Percentiles rank a stretch among this genome's conserved stretches.
Evolutionary conservation across 2,797 vertebrate species (phyloP).

Genomic region (Danio tinwini): DNA sequence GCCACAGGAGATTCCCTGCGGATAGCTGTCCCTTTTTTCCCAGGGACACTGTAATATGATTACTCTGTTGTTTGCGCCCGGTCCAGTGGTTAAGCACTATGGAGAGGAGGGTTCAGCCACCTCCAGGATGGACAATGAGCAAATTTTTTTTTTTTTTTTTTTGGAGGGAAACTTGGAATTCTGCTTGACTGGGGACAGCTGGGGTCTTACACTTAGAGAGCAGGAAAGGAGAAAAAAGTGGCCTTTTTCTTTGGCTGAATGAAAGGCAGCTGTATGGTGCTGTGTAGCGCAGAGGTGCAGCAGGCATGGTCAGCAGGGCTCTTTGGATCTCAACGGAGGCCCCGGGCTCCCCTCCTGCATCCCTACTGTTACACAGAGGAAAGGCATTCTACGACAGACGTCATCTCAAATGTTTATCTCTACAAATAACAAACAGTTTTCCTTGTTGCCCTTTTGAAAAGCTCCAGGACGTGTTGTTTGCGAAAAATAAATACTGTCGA

Average conservation of each 20-base stretch:
- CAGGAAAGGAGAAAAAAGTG: constrained; percentile 56
- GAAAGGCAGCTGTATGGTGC: constrained; percentile 68
- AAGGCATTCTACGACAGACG: constrained; percentile 43
- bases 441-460: constrained; percentile 31
- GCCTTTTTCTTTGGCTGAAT: constrained; percentile 68
- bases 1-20: constrained; percentile 71
- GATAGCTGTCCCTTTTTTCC: constrained; percentile 72
- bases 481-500: constrained; percentile 26
- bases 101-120: constrained; percentile 68
- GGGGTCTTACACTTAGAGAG: constrained; percentile 62
- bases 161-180: constrained; percentile 63
- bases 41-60: constrained; percentile 84
- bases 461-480: constrained; percentile 32
- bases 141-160: constrained; percentile 51
- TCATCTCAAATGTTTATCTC: constrained; percentile 50
- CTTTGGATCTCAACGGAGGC: constrained; percentile 52
- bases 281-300: constrained; percentile 61
- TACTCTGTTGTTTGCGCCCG: constrained; percentile 80
- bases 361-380: constrained; percentile 53
- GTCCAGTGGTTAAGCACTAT: constrained; percentile 81
- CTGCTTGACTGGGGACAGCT: constrained; percentile 67
- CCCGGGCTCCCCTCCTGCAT: constrained; percentile 46
- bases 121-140: constrained; percentile 68
- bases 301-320: constrained; percentile 50
- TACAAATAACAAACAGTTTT: constrained; percentile 49